Conservation (phyloP, 53 echinoderm and acorn worm genomes). For the Luidia sarsii region DNA sequence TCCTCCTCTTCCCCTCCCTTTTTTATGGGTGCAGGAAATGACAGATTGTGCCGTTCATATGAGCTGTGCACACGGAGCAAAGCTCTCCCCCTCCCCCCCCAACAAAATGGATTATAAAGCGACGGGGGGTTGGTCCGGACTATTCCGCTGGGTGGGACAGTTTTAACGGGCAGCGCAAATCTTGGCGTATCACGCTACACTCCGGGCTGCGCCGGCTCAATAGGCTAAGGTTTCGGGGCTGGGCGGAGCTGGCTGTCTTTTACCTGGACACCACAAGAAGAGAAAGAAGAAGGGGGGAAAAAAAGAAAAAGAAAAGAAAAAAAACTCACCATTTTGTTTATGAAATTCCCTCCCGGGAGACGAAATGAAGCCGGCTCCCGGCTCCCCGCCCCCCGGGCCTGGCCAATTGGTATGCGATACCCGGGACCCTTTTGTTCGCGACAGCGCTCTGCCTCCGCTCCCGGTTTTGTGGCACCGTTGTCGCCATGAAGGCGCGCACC, state of each 20-base stretch:
- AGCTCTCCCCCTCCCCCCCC: too few species aligned
- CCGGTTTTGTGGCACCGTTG: constrained; percentile 42
- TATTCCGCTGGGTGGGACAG: constrained; percentile 58
- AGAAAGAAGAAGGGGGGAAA: too few species aligned
- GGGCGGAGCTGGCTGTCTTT: constrained; percentile 61
- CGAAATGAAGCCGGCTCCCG: constrained; percentile 47
- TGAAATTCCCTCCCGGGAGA: constrained; percentile 45
- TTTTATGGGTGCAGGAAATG: constrained; percentile 39
- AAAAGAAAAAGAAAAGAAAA: too few species aligned
- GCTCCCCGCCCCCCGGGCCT: constrained; percentile 38
- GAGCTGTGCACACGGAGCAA: constrained; percentile 17
- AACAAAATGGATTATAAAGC: constrained; percentile 57
- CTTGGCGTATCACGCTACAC: constrained; percentile 57
- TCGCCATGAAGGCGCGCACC: constrained; percentile 40
- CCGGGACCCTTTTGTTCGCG: constrained; percentile 27
- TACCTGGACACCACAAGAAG: constrained; percentile 54
- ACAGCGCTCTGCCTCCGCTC: constrained; percentile 13
- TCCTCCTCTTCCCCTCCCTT: constrained; percentile 13
- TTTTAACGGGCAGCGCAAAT: constrained; percentile 59
- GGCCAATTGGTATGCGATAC: constrained; percentile 50
- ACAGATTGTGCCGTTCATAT: constrained; percentile 53
- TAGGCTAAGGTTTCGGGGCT: constrained; percentile 53
- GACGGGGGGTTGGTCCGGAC: constrained; percentile 42
- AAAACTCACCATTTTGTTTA: constrained; percentile 63
- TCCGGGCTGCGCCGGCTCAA: constrained; percentile 22